Percentiles rank a stretch among this genome's conserved stretches.
Evolutionary conservation across 2,797 vertebrate genomes (phyloP).

Genomic region (Myiotriccus ornatus): DNA sequence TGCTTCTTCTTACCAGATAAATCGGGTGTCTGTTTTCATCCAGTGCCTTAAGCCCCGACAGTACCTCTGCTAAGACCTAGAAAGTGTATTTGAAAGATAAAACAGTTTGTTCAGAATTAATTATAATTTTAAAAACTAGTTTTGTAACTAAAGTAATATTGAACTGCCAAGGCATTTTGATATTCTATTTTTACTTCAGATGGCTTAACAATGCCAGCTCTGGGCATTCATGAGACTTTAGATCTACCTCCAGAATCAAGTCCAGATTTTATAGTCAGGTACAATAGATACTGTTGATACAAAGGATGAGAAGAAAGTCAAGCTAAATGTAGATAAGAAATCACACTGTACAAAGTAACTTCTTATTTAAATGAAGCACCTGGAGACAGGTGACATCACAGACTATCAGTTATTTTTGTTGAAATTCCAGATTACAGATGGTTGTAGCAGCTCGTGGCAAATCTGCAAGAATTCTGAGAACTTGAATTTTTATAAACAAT

Average conservation of each 20-base stretch:
- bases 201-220: neutral
- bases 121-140: neutral
- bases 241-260: neutral
- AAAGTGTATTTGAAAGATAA: neutral
- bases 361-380: neutral
- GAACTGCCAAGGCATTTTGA: neutral
- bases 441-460: neutral
- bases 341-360: neutral
- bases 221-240: neutral
- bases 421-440: neutral
- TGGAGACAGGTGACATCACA: neutral
- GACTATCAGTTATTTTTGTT: neutral
- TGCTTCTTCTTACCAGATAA: slow-evolving; percentile 74
- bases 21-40: slow-evolving; percentile 70
- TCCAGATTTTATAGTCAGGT: neutral
- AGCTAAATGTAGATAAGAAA: neutral
- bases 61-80: slow-evolving; percentile 77
- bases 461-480: neutral
- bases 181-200: neutral
- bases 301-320: neutral
- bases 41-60: slow-evolving; percentile 75
- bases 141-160: neutral
- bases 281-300: neutral
- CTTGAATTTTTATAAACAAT: neutral
- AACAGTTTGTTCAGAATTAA: neutral